phyloP scores from a whole-genome alignment of 2,888 invertebrate species.

The Euzophera pinguis region DNA sequence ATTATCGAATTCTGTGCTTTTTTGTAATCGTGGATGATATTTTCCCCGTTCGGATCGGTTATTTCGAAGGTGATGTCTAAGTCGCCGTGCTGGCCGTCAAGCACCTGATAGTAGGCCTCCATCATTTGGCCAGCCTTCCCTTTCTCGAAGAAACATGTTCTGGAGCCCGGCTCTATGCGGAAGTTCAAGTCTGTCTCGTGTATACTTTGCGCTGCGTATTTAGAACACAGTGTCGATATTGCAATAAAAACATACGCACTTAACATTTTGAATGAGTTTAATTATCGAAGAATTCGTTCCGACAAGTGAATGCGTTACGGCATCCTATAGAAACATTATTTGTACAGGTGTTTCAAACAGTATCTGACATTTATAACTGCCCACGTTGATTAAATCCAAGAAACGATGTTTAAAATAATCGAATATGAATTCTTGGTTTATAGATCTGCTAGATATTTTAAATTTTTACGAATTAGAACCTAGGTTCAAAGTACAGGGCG shows the following conservation, averaged over 20 bases:
- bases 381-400: background rate
- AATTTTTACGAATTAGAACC: too few relatives aligned
- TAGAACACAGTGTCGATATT: constrained; percentile 23
- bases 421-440: too few relatives aligned
- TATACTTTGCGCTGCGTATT: constrained; percentile 34
- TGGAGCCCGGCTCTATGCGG: constrained; percentile 56
- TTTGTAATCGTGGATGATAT: constrained; percentile 83
- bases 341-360: constrained; percentile 30
- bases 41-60: constrained; percentile 81
- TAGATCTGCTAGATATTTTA: too few relatives aligned
- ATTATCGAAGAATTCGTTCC: background rate
- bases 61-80: constrained; percentile 89
- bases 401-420: background rate
- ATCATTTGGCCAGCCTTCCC: constrained; percentile 55
- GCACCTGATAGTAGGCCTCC: constrained; percentile 74
- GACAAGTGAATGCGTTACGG: background rate
- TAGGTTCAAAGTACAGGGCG: too few relatives aligned
- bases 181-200: constrained; percentile 58
- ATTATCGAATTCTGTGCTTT: constrained; percentile 85
- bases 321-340: constrained; percentile 23
- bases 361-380: background rate
- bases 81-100: constrained; percentile 92
- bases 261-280: background rate
- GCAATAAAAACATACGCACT: constrained; percentile 17
- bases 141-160: constrained; percentile 59